Conservation (phyloP, 2,113 vertebrate genomes). For the Peromyscus maniculatus region DNA sequence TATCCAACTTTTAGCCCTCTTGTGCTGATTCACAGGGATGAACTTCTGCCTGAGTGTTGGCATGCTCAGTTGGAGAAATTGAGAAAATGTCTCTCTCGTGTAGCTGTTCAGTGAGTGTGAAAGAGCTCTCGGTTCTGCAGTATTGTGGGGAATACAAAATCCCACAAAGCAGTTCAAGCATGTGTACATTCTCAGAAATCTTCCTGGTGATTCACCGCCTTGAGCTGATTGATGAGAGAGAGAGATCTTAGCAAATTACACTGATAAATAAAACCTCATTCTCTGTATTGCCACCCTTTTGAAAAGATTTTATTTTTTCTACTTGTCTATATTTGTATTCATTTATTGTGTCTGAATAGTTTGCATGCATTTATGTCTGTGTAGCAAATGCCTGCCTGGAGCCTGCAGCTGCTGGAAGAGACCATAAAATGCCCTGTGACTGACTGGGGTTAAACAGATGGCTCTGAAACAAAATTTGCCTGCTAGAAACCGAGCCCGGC, state of each 20-base stretch:
- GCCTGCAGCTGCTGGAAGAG: not conserved
- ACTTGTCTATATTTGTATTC: not conserved
- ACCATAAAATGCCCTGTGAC: too few species aligned
- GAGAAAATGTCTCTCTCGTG: not conserved
- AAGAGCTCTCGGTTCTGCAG: not conserved
- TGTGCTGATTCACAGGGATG: not conserved
- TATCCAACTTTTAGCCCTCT: constrained; percentile 15
- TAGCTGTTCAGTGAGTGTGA: not conserved
- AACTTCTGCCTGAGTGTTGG: not conserved
- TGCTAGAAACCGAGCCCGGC: not conserved
- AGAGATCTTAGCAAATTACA: not conserved
- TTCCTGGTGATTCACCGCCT: not conserved
- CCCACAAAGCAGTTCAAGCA: not conserved
- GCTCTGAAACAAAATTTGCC: not conserved
- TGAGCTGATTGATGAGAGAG: not conserved
- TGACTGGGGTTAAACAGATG: too few species aligned
- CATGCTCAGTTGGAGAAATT: not conserved
- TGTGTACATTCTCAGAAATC: not conserved
- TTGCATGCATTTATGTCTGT: not conserved
- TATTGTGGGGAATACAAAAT: not conserved
- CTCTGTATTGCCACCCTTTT: not conserved
- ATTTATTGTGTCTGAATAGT: not conserved
- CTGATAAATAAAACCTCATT: not conserved
- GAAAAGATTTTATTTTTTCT: not conserved
- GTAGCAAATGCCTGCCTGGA: not conserved